These are phyloP conservation scores for Antitype chi DNA, from an alignment of 2,888 invertebrate genomes.

Conservation along the genomic window DNA sequence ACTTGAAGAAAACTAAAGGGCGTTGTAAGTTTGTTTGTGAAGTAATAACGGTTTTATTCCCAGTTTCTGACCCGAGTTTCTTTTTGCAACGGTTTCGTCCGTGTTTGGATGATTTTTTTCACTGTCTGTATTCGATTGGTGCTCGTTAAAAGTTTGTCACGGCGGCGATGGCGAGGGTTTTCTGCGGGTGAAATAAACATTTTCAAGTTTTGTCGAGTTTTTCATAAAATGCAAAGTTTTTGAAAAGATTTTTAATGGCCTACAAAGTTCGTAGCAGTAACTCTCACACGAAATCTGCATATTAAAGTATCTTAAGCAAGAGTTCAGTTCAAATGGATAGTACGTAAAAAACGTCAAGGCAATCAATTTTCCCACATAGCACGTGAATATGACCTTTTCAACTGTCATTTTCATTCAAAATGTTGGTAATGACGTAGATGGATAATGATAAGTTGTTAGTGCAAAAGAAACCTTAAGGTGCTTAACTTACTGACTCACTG, in stretches of 20 bases:
- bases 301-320: neutral
- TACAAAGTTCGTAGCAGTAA: neutral
- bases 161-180: constrained; percentile 43
- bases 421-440: neutral
- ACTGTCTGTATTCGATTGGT: constrained; percentile 72
- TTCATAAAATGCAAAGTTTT: constrained; percentile 38
- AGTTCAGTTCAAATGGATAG: neutral
- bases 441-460: neutral
- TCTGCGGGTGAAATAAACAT: constrained; percentile 49
- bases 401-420: neutral
- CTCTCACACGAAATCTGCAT: neutral
- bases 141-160: constrained; percentile 78
- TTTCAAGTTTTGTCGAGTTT: constrained; percentile 40
- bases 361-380: neutral
- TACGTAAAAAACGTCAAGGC: neutral
- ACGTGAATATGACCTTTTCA: neutral
- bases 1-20: constrained; percentile 80
- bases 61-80: constrained; percentile 47
- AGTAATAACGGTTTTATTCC: constrained; percentile 79
- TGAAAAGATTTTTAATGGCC: constrained; percentile 36
- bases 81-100: constrained; percentile 53
- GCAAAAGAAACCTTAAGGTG: neutral
- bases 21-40: constrained; percentile 76
- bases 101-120: constrained; percentile 59
- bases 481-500: neutral